These are phyloP conservation scores for Pheosia gnoma DNA, from an alignment of 2,888 invertebrate genomes.

Conservation along the genomic window DNA sequence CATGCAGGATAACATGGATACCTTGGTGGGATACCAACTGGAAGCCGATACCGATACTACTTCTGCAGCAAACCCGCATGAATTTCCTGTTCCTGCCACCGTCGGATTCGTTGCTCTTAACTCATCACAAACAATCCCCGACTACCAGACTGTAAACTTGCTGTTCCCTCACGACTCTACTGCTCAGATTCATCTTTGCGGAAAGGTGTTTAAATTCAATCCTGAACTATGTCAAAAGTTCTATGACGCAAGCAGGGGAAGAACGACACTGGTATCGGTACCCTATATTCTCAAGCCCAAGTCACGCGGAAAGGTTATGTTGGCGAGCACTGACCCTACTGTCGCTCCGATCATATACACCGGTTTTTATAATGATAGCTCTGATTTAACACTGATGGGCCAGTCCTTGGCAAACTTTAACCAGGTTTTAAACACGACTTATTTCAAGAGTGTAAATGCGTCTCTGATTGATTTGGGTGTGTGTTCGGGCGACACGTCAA, in stretches of 20 bases:
- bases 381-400: conserved; percentile 19
- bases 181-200: conserved; percentile 37
- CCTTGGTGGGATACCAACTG: conserved; percentile 8
- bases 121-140: conserved; percentile 32
- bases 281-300: conserved; percentile 17
- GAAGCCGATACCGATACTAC: background rate
- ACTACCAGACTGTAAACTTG: conserved; percentile 40
- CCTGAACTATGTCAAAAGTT: conserved; percentile 42
- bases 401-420: conserved; percentile 6
- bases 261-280: conserved; percentile 9
- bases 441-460: conserved; percentile 18
- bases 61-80: background rate
- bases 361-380: conserved; percentile 10
- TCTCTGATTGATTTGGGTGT: conserved; percentile 18
- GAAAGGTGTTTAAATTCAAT: conserved; percentile 36
- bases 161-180: conserved; percentile 28
- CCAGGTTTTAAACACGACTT: conserved; percentile 16
- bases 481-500: conserved; percentile 9
- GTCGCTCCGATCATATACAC: conserved; percentile 19
- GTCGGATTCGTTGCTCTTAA: conserved; percentile 32
- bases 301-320: conserved; percentile 24
- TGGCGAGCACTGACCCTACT: conserved; percentile 13
- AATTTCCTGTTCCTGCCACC: conserved; percentile 31
- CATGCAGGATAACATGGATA: conserved; percentile 27
- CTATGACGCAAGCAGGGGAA: conserved; percentile 19